Base-by-base conservation (phyloP, 2,797 vertebrate genomes). In the Novumbra hubbsi region DNA sequence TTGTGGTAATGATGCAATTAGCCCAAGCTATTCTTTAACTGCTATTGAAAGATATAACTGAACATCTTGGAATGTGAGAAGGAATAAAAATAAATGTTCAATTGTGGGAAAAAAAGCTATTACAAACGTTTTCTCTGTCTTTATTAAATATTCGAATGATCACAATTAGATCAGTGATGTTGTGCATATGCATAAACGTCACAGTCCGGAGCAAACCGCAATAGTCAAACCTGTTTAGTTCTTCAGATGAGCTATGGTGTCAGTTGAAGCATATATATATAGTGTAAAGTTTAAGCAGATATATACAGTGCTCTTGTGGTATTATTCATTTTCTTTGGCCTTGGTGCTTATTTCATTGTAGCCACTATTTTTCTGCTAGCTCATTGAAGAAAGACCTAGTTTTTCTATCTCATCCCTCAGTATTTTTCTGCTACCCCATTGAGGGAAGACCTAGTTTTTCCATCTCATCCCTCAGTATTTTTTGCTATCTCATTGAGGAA, bases 121-220 rank as follows among this genome's bases (percentile, higher is more conserved):
- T 32, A 55, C 9, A 27, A 27, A 49, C 70, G 24, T 32, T 45
- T 28, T 76, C 17, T 64, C 17, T 15, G 17, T 66, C 32, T 66
- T 73, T 67, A 73, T 76, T 76, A 78, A 78, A 78, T 63, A 74
- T 12, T 45, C 41, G 2, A 74, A 70, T 72, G 48, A 38, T 27
- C 77, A 71, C 77, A 77, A 81, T 77, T 81, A 78, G 27, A 74
- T 68, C 71, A 45, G 62, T 49, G 73, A 70, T 74, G 66, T 45
- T 73, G 71, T 72, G 57, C 34, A 14, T 67, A 67, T 63, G 60
- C 27, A 30, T 64, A 64, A 17, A 28, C 6, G 11, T 48, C 67
- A 78, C 77, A 60, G 74, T 75, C 57, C 72, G 38, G 34, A 32
- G 55, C 55, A 55, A 78, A 74, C 34, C 16, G 34, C 27, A 48